Conservation (phyloP, 2,797 vertebrate genomes). For the Rhabdomys pumilio region DNA sequence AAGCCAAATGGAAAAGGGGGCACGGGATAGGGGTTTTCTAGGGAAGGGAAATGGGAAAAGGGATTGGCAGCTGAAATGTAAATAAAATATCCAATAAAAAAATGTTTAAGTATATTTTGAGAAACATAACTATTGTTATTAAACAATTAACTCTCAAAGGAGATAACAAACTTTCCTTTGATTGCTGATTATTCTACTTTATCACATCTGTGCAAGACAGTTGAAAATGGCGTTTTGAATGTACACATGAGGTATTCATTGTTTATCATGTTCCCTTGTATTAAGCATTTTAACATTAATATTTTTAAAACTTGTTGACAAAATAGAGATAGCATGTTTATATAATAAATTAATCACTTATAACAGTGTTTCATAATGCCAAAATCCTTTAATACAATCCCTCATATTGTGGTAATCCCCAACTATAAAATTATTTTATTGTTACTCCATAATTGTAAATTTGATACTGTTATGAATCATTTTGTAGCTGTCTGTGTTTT, state of each 20-base stretch:
- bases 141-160: conserved; percentile 53
- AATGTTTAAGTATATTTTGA: conserved; percentile 51
- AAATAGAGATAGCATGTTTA: conserved; percentile 17
- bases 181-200: too few species aligned
- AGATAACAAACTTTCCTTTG: conserved; percentile 3
- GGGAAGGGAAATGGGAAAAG: too few species aligned
- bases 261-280: too few species aligned
- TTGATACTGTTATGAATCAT: neutral
- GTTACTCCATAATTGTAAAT: neutral
- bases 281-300: too few species aligned
- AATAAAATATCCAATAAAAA: neutral
- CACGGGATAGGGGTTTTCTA: too few species aligned
- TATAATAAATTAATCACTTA: neutral
- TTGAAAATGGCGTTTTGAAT: too few species aligned
- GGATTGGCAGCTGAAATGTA: too few species aligned
- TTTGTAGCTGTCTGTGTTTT: neutral
- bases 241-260: too few species aligned
- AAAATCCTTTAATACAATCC: neutral
- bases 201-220: too few species aligned
- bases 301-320: too few species aligned
- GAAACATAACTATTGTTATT: conserved; percentile 34
- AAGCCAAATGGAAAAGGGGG: too few species aligned
- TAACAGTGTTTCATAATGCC: neutral
- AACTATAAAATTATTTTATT: neutral
- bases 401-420: neutral